Percentiles rank a stretch among this genome's conserved stretches.
phyloP scores from a whole-genome alignment of 2,113 vertebrate species.

The Platysternon megacephalum region DNA sequence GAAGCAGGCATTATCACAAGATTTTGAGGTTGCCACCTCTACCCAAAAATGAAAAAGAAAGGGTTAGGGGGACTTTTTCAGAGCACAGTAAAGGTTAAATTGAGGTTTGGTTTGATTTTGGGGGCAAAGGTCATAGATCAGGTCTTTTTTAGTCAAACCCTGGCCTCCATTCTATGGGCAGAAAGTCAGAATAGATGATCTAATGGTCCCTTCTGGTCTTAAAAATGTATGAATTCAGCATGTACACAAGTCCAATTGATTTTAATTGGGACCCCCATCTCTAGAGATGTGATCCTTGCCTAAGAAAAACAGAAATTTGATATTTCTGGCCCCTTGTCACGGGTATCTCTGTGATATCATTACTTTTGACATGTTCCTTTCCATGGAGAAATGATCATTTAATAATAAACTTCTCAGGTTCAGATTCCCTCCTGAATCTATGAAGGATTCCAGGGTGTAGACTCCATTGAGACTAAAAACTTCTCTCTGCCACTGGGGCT shows the following conservation, averaged over 20 bases:
- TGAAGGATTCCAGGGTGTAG: accelerated
- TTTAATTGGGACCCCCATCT: neutral
- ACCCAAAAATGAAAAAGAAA: neutral
- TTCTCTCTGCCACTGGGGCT: accelerated
- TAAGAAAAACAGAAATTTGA: neutral
- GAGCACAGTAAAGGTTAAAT: accelerated
- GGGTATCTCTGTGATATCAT: accelerated
- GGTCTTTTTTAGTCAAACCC: neutral
- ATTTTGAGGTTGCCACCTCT: neutral
- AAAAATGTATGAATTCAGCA: neutral
- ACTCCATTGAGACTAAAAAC: accelerated
- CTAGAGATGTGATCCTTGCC: neutral
- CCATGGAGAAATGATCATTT: neutral
- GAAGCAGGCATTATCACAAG: neutral
- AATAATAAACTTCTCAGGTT: neutral
- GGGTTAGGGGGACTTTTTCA: neutral
- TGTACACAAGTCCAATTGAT: neutral
- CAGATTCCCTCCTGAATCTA: neutral
- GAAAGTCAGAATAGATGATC: neutral
- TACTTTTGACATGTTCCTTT: neutral
- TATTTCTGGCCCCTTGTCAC: neutral
- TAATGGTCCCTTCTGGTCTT: neutral
- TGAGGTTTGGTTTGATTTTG: neutral
- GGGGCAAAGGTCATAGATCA: neutral
- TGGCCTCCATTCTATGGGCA: neutral